These are phyloP conservation scores for Umimayanthus kanabou DNA, from an alignment of 92 coral and sea anemone species.

Conservation along the genomic window DNA sequence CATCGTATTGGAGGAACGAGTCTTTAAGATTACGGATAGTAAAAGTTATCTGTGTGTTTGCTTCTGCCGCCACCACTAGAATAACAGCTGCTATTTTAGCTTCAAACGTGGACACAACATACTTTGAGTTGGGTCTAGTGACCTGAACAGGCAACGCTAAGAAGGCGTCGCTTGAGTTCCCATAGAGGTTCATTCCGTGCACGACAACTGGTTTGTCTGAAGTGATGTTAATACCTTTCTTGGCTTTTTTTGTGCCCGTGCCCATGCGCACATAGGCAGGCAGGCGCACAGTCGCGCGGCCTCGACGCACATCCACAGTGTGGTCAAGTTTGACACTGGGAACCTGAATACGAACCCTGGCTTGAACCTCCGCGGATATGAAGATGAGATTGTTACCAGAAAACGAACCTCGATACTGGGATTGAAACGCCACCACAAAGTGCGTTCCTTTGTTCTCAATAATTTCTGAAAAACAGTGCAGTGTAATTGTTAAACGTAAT, in stretches of 20 bases:
- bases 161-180: conserved; percentile 68
- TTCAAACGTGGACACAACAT: conserved; percentile 72
- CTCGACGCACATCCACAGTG: conserved; percentile 33
- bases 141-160: conserved; percentile 78
- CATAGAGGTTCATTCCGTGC: conserved; percentile 55
- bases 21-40: conserved; percentile 10
- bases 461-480: conserved; percentile 39
- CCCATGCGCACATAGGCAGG: conserved; percentile 66
- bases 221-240: conserved; percentile 70
- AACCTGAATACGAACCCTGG: conserved; percentile 44
- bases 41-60: conserved; percentile 61
- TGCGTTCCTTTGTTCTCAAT: conserved; percentile 66
- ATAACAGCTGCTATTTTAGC: conserved; percentile 60
- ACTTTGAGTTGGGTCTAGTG: conserved; percentile 53
- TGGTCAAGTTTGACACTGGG: conserved; percentile 40
- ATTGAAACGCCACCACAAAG: conserved; percentile 67
- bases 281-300: conserved; percentile 52
- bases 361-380: conserved; percentile 61
- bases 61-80: conserved; percentile 69
- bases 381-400: conserved; percentile 54
- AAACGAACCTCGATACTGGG: conserved; percentile 31
- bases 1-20: not conserved
- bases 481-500: too few relatives aligned
- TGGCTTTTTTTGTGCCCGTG: conserved; percentile 33
- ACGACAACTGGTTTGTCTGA: conserved; percentile 72